A percentile compares a stretch with the other conserved stretches of the same genome.
phyloP scores from a whole-genome alignment of 2,888 invertebrate genomes.

The Microctonus hyperodae region DNA sequence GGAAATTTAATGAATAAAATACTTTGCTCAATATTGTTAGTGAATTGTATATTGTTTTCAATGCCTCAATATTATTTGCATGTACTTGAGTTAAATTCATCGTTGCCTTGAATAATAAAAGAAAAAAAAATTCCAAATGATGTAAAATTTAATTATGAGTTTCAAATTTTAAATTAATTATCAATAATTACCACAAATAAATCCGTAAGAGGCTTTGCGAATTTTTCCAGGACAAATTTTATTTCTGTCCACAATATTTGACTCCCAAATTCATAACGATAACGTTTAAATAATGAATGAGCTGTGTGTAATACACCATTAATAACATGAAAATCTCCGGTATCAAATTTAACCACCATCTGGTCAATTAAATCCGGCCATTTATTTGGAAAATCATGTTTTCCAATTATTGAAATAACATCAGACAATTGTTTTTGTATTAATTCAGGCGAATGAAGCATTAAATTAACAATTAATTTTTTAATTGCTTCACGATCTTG shows the following conservation, averaged over 20 bases:
- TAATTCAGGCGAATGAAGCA: constrained; percentile 89
- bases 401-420: constrained; percentile 95
- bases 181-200: constrained; percentile 85
- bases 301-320: constrained; percentile 95
- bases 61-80: constrained; percentile 78
- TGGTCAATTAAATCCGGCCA: constrained; percentile 94
- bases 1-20: constrained; percentile 96
- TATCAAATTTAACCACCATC: constrained; percentile 91
- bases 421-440: constrained; percentile 95
- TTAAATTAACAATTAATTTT: constrained; percentile 85
- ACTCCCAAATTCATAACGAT: constrained; percentile 95
- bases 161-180: too few species aligned
- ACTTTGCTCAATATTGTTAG: constrained; percentile 90
- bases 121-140: background rate
- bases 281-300: constrained; percentile 95
- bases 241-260: constrained; percentile 96
- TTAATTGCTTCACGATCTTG: constrained; percentile 84
- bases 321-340: constrained; percentile 91
- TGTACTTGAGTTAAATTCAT: constrained; percentile 82
- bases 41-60: constrained; percentile 89
- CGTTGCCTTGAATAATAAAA: constrained; percentile 72
- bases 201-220: constrained; percentile 93
- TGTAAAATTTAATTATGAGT: too few species aligned
- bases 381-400: constrained; percentile 94
- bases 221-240: constrained; percentile 91